Base-by-base conservation (phyloP, 2,888 invertebrate species). In the Cosmopolites sordidus region DNA sequence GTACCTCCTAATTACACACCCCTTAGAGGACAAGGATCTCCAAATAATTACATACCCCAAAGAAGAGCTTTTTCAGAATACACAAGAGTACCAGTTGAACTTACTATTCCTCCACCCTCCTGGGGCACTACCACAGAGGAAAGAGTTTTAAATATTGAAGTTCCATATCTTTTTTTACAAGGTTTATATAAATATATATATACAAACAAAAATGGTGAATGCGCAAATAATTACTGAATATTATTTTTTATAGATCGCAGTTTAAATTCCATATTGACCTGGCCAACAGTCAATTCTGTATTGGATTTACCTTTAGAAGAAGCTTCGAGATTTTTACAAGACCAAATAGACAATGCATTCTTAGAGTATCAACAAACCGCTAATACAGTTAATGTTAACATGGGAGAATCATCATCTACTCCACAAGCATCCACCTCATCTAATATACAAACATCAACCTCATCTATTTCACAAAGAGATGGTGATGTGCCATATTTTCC, bases 271-370 rank as follows among this genome's bases (percentile, higher is more conserved):
- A 86, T 92, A 49, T 77, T 92, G 58, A 91, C 92, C 30, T 90
- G 90, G 38, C 89, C 92, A 47, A 84, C 92, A 43, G 91, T 93
- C 59, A 87, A 90, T 64, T 91, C 92, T 5, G 91, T 93, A 18
- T 87, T 93, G 81, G 86, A 87, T 64, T 78, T 93, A 66, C 93
- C 94, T 14, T 82, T 86, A 56, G 82, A 83, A 11, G 73, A 89
- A 65, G 91, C 92, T 16, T 86, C 89, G 1, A 83, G 87, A 1
- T 79, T 91, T 58, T 75, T 92, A 9, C 92, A 92, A 68, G 89
- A 90, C 68, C 91, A 92, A 73, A 90, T 92, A 1, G 91, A 90
- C 70, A 85, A 87, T 8, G 88, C 89, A n/a, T 76, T 73, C 48
- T 62, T 62, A 42, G 67, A 69, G 44, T 65, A 67, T 40, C 66